phyloP scores from a whole-genome alignment of 2,888 invertebrate species.

The Agelastica alni region DNA sequence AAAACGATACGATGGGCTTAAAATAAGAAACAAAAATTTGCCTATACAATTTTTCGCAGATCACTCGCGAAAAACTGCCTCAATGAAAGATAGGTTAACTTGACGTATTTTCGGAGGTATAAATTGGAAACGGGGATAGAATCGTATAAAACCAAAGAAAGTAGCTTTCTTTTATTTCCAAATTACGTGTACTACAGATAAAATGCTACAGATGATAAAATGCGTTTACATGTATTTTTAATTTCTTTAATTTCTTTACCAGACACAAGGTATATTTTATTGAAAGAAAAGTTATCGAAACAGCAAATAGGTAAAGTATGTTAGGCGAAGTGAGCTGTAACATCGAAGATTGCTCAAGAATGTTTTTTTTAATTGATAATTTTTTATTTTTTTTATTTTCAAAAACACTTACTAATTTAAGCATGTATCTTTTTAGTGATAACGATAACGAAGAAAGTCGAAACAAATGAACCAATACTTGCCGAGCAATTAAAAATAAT shows the following conservation, averaged over 20 bases:
- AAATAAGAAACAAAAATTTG: too few species aligned
- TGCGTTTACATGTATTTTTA: too few species aligned
- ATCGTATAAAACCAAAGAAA: too few species aligned
- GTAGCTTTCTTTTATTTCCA: too few species aligned
- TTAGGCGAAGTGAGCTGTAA: constrained; percentile 25
- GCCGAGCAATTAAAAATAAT: constrained; percentile 15
- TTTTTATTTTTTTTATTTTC: constrained; percentile 25
- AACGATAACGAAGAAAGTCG: constrained; percentile 25
- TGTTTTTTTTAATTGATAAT: constrained; percentile 29
- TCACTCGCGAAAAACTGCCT: too few species aligned
- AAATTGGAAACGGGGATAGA: too few species aligned
- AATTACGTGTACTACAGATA: too few species aligned
- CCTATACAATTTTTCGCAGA: too few species aligned
- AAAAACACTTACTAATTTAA: constrained; percentile 22
- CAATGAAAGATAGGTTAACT: too few species aligned
- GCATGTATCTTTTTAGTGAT: constrained; percentile 10
- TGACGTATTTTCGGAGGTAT: too few species aligned
- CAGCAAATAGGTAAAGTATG: constrained; percentile 31
- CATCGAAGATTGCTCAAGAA: constrained; percentile 30
- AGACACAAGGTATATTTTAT: constrained; percentile 13
- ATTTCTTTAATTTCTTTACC: constrained; percentile 11
- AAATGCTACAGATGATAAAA: too few species aligned
- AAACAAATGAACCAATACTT: constrained; percentile 10
- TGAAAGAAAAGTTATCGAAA: constrained; percentile 27
- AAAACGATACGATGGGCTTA: too few species aligned